phyloP scores from a whole-genome alignment of 1,140 invertebrate species.

The Carposina sasakii region DNA sequence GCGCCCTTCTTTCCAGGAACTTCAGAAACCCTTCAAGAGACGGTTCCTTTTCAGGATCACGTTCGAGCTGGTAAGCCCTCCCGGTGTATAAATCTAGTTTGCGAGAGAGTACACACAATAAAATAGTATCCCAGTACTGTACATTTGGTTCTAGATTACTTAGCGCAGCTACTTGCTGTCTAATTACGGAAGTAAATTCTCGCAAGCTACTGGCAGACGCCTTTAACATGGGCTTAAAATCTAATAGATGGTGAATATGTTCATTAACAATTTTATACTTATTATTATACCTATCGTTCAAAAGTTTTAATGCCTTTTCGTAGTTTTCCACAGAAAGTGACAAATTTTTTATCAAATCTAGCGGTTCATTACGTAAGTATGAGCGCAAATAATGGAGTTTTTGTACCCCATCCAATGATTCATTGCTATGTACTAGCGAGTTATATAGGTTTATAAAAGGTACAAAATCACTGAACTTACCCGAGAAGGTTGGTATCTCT shows the following conservation, averaged over 20 bases:
- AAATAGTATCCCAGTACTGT: neutral
- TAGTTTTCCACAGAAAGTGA: neutral
- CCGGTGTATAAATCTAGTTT: neutral
- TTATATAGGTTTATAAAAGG: conserved; percentile 2
- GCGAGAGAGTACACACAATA: neutral
- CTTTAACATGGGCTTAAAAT: neutral
- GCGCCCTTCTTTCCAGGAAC: neutral
- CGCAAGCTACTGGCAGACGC: neutral
- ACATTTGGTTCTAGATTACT: neutral
- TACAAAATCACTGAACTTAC: conserved; percentile 3
- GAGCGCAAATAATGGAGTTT: conserved; percentile 6
- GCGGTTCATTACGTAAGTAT: neutral
- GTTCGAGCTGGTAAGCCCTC: neutral
- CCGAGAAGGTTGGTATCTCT: neutral
- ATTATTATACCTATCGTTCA: neutral
- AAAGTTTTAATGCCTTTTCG: neutral
- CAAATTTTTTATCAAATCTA: conserved; percentile 4
- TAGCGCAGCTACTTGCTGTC: neutral
- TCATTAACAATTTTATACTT: neutral
- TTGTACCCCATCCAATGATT: neutral
- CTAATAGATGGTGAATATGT: neutral
- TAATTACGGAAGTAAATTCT: neutral
- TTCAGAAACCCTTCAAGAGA: neutral
- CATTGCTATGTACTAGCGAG: neutral
- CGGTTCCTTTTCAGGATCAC: neutral